Base-by-base conservation (phyloP, 2,888 invertebrate genomes). In the Spodoptera exigua region DNA sequence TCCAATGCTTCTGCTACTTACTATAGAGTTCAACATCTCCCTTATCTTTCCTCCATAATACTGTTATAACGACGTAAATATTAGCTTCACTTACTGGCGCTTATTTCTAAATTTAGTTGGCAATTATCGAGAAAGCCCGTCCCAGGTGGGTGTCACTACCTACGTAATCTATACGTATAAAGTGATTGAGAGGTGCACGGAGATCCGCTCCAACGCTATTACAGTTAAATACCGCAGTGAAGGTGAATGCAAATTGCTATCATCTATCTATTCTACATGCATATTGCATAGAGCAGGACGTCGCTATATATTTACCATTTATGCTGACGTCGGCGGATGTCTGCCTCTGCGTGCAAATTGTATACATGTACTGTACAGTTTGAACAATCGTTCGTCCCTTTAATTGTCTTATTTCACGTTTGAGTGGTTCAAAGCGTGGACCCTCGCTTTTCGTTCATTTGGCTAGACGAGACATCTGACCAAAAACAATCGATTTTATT, bases 191-290 rank as follows among this genome's bases (percentile, higher is more conserved):
- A 54, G 41, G 36, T 60, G 61, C 45, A 39, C 49, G n/a, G 43
- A 54, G 54, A 61, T 60, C 34, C 55, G 48, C 51, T 61, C 56
- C 32, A 52, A 54, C 61, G 62, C 57, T 58, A 71, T 68, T 70
- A 71, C 49, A 63, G 66, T 62, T 62, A 69, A 68, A 73, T 64
- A 57, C 58, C 47, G 52, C 68, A 63, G 65, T 63, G 66, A 72
- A 74, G 66, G 70, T 52, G 58, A 79, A 72, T 75, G 69, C 74
- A 72, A 79, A 74, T 76, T 62, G 66, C 65, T 70, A 32, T 51
- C 53, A 46, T 65, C 56, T 61, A 62, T 48, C 47, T 53, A 41
- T 53, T 47, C 44, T 70, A 57, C 46, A 56, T 55, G 54, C 40
- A 61, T 41, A 45, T 18, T 49, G 58, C 45, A 61, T 36, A 49